These are phyloP conservation scores for Platynereis dumerilii DNA, from an alignment of 2,888 invertebrate genomes.

Conservation along the genomic window DNA sequence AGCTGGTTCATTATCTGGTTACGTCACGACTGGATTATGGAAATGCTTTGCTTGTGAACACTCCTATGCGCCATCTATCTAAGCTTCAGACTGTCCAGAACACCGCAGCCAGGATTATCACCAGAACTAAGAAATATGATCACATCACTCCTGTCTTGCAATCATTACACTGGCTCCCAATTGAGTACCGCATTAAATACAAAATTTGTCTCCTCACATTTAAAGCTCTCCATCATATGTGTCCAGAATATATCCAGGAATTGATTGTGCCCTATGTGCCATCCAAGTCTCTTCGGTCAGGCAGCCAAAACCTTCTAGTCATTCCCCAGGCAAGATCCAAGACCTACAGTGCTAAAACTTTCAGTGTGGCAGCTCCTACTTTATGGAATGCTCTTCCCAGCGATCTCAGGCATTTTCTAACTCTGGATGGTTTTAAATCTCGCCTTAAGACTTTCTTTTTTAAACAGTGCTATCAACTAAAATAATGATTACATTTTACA, in stretches of 20 bases:
- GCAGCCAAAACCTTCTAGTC: too few relatives aligned
- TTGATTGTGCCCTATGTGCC: not conserved
- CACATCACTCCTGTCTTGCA: not conserved
- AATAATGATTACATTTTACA: not conserved
- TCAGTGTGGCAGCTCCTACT: not conserved
- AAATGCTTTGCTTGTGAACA: not conserved
- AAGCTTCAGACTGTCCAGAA: constrained; percentile 5
- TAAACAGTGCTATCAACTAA: not conserved
- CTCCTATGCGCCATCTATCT: not conserved
- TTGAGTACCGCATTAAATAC: not conserved
- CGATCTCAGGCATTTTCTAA: not conserved
- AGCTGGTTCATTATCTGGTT: not conserved
- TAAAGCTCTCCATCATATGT: constrained; percentile 5
- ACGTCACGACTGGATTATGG: constrained; percentile 3
- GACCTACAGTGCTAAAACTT: too few relatives aligned
- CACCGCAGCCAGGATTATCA: not conserved
- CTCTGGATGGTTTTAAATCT: not conserved
- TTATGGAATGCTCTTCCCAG: constrained; percentile 1
- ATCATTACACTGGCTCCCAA: constrained; percentile 2
- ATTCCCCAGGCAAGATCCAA: too few relatives aligned
- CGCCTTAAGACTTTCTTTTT: constrained; percentile 2
- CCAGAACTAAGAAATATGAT: not conserved
- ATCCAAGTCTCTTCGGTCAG: too few relatives aligned
- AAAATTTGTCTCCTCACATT: not conserved
- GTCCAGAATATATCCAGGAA: not conserved